A percentile compares a stretch with the other conserved stretches of the same genome.
Conservation (phyloP, 2,113 vertebrate species). For the Marmota flaviventris region DNA sequence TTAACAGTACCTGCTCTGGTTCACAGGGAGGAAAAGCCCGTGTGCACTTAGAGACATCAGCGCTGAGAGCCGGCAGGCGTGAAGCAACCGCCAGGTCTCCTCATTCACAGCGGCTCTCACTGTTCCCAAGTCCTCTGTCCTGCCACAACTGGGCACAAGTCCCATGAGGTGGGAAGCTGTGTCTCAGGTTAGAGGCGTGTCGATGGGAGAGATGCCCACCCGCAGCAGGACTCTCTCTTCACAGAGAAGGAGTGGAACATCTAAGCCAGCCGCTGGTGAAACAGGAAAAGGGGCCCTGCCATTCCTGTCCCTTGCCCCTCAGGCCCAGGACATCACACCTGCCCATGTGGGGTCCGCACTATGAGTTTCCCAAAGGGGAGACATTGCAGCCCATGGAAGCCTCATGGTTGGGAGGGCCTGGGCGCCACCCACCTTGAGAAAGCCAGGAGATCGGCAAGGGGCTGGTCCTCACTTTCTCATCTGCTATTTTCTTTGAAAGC, state of each 20-base stretch:
- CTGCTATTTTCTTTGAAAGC: constrained; percentile 33
- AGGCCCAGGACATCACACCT: neutral
- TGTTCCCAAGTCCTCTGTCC: neutral
- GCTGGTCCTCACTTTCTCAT: neutral
- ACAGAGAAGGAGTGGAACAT: accelerated
- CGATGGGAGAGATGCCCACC: no score
- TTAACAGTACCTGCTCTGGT: neutral
- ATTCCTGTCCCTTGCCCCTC: accelerated
- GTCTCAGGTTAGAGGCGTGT: neutral
- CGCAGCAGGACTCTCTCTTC: neutral
- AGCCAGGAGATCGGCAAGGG: neutral
- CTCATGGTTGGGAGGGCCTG: accelerated
- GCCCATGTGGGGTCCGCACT: accelerated
- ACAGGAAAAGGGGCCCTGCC: neutral
- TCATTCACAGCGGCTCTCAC: neutral
- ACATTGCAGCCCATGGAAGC: accelerated
- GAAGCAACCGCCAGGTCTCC: neutral
- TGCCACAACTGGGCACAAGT: accelerated
- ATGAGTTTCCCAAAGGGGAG: accelerated
- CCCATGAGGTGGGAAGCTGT: accelerated
- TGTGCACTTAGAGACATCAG: accelerated
- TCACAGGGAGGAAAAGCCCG: neutral
- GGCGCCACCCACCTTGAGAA: accelerated
- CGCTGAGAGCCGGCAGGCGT: neutral
- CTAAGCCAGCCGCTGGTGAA: no score